A percentile compares a stretch with the other conserved stretches of the same genome.
Evolutionary conservation across 2,113 vertebrate genomes (phyloP).

Genomic region (Oceanites oceanicus): DNA sequence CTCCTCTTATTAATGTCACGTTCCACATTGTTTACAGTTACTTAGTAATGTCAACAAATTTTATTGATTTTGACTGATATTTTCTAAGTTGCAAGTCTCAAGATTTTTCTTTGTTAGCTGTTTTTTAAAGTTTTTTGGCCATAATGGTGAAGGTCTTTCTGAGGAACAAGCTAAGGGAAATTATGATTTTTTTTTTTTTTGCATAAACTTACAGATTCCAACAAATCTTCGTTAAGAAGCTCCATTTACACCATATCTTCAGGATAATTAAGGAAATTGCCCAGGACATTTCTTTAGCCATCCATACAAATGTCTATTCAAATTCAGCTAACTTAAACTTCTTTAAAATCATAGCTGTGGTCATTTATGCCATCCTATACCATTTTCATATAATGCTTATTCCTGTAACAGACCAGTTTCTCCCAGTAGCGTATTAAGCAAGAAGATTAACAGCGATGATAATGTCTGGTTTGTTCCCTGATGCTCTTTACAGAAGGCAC

Average conservation of each 20-base stretch:
- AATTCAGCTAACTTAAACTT: background rate
- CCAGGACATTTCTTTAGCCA: background rate
- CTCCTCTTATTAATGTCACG: background rate
- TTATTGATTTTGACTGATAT: background rate
- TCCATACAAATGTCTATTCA: background rate
- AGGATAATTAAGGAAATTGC: background rate
- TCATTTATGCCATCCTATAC: background rate
- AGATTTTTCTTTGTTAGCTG: background rate
- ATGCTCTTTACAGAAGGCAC: background rate
- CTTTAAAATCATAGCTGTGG: background rate
- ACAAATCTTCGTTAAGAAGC: background rate
- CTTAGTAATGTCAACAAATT: background rate
- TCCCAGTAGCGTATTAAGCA: background rate
- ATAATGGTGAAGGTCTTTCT: background rate
- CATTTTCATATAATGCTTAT: background rate
- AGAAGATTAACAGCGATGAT: background rate
- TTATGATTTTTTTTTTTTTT: background rate
- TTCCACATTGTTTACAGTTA: background rate
- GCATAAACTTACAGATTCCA: background rate
- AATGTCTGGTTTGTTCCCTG: background rate
- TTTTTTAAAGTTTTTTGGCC: background rate
- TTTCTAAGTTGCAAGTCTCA: background rate
- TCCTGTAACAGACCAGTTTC: background rate
- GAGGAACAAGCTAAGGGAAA: background rate
- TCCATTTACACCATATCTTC: background rate